Evolutionary conservation across 1,140 invertebrate species (phyloP), one percentile per base, ranked within the genome.

Genomic region (Macrosteles quadrilineatus): DNA sequence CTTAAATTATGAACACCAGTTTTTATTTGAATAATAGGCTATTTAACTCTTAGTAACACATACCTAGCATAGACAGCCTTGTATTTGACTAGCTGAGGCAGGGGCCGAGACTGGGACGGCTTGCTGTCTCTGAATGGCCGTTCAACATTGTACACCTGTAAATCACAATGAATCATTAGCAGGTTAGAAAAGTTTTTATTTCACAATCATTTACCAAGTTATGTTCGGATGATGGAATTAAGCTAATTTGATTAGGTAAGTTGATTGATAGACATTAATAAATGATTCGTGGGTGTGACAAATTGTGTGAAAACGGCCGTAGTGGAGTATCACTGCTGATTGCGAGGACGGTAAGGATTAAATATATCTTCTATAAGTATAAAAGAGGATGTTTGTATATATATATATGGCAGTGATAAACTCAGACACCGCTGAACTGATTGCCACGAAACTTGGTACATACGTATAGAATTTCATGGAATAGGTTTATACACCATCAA

Each of bases 51-150:
- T 27, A 23, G 36, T 11, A 19, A 36, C 14, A 69, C 67, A 25
- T 12, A 69, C 68, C 68, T 57, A 19, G 70, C 50, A 29, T 65
- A 72, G 1, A 73, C 63, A 31, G 43, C 27, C 23, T 67, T 62
- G n/a, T 40, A 55, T 27, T 31, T 55, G 50, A 71, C 71, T 14
- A 75, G 70, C 62, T 72, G 69, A 2, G 53, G 30, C 23, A 73
- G 47, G 19, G 70, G 69, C 21, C 68, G 59, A 45, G 68, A 63
- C 40, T 69, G 68, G 0, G 68, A 59, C 14, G 57, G 57, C n/a
- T 45, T 45, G 30, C 40, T 69, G 23, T 40, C 31, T 25, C 68
- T 29, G 55, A 63, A 62, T 23, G 57, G 68, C 23, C 45, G 40
- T 21, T 69, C 68, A 1, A 64, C 12, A 27, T 69, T 69, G 31